phyloP scores from a whole-genome alignment of 2,888 invertebrate species.

The Atrina japonica region DNA sequence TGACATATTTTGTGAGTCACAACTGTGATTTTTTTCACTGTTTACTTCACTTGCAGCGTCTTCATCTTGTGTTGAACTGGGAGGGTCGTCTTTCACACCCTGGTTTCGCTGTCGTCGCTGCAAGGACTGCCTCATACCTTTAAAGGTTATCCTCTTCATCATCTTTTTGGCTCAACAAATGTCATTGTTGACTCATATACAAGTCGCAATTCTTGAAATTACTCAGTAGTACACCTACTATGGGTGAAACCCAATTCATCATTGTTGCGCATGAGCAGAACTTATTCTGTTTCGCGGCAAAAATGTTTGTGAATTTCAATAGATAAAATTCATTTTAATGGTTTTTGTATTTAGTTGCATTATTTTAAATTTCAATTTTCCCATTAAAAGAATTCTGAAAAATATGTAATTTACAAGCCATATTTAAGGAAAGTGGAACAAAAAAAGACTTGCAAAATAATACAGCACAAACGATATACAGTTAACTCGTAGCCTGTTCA shows the following conservation, averaged over 20 bases:
- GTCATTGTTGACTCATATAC: conserved; percentile 14
- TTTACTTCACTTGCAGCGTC: conserved; percentile 32
- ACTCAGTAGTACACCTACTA: conserved; percentile 23
- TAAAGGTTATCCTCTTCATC: conserved; percentile 70
- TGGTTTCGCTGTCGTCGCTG: conserved; percentile 42
- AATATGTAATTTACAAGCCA: too few species aligned
- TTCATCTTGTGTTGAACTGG: conserved; percentile 33
- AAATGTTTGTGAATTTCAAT: conserved; percentile 45
- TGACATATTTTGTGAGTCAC: conserved; percentile 2
- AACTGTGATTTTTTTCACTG: conserved; percentile 14
- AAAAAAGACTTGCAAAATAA: too few species aligned
- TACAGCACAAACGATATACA: too few species aligned
- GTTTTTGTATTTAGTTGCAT: too few species aligned
- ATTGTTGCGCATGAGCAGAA: conserved; percentile 43
- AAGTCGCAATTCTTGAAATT: conserved; percentile 27
- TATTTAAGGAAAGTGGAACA: too few species aligned
- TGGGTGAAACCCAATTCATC: conserved; percentile 45
- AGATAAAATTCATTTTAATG: conserved; percentile 31
- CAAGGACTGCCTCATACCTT: conserved; percentile 60
- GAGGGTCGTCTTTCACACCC: conserved; percentile 31
- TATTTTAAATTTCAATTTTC: too few species aligned
- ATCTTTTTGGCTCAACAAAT: conserved; percentile 28
- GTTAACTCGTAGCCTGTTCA: too few species aligned
- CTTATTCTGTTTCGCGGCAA: conserved; percentile 1
- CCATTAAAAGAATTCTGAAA: too few species aligned